Evolutionary conservation across 2,113 vertebrate genomes (phyloP), one percentile per base, ranked within the genome.

Genomic region (Ameiurus melas): DNA sequence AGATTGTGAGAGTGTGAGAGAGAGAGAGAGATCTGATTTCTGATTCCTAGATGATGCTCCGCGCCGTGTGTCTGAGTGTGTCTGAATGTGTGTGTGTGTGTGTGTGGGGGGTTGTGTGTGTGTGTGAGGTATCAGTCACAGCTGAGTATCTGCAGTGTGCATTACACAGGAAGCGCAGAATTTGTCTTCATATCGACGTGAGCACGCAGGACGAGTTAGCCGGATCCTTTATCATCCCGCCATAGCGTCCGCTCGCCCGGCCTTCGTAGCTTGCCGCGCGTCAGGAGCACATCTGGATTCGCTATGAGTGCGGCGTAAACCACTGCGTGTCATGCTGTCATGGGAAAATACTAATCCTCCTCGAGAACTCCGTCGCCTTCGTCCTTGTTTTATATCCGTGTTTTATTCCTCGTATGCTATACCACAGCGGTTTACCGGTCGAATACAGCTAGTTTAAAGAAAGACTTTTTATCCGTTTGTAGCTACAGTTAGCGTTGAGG

Each of bases 151-250:
- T 77, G 53, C 85, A 83, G 82, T 84, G 70, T 90, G 86, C 64
- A 83, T 86, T 86, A 87, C 83, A 85, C 55, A 82, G 83, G 58
- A 89, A 19, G 30, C 66, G 64, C 80, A 8, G 33, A 12, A 70
- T 91, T 91, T 89, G 81, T 83, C 89, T 90, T 84, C 51, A 87
- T 88, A 85, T 88, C 87, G 89, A 89, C 88, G 73, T 86, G 81
- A 85, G 87, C 85, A 88, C 83, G 64, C 80, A 89, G 58, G 79
- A 81, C 82, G 80, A 64, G 55, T 87, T 87, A 58, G 58, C 83
- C 53, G 43, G 82, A 85, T 62, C 62, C 66, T 80, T 43, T 47
- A 66, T 88, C 87, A 87, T 90, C 87, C 71, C 19, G 36, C 75
- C 20, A 19, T 39, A 68, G 43, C 55, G 39, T 71, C 43, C 43